These are phyloP conservation scores for Sipha maydis DNA, from an alignment of 2,888 invertebrate genomes.

Conservation along the genomic window DNA sequence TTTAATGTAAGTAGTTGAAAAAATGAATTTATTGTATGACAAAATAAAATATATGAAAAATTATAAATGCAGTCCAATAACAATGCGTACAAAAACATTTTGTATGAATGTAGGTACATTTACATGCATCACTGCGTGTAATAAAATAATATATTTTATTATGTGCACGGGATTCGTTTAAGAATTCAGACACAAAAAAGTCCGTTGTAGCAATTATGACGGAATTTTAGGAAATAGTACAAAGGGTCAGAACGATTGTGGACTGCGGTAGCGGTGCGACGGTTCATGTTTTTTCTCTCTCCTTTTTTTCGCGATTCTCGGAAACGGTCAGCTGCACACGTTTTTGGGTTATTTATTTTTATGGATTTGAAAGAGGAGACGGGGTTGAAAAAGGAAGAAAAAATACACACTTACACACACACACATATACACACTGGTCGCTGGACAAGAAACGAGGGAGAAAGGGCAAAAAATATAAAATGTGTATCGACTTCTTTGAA, in stretches of 20 bases:
- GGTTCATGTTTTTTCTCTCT: conserved; percentile 57
- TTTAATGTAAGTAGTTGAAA: not conserved
- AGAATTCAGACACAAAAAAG: conserved; percentile 58
- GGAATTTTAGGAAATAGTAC: conserved; percentile 57
- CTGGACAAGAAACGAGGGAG: conserved; percentile 36
- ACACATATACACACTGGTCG: not conserved
- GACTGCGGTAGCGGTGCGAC: conserved; percentile 36
- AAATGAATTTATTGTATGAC: not conserved
- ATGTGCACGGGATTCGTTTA: not conserved
- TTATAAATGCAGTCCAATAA: not conserved
- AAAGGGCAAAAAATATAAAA: conserved; percentile 54
- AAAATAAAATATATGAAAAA: not conserved
- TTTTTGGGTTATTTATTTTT: conserved; percentile 62
- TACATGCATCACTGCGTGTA: conserved; percentile 16
- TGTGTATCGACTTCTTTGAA: conserved; percentile 59
- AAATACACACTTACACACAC: conserved; percentile 5
- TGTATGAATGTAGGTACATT: not conserved
- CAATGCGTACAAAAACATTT: not conserved
- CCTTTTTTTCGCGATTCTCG: conserved; percentile 59
- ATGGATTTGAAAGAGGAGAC: conserved; percentile 61
- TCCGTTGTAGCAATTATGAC: conserved; percentile 61
- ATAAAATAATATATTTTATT: conserved; percentile 58
- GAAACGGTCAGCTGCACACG: conserved; percentile 62
- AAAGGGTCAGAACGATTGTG: conserved; percentile 59
- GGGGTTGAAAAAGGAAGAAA: conserved; percentile 52